phyloP scores from a whole-genome alignment of 2,797 vertebrate species.

The Neosilurus hyrtlii region DNA sequence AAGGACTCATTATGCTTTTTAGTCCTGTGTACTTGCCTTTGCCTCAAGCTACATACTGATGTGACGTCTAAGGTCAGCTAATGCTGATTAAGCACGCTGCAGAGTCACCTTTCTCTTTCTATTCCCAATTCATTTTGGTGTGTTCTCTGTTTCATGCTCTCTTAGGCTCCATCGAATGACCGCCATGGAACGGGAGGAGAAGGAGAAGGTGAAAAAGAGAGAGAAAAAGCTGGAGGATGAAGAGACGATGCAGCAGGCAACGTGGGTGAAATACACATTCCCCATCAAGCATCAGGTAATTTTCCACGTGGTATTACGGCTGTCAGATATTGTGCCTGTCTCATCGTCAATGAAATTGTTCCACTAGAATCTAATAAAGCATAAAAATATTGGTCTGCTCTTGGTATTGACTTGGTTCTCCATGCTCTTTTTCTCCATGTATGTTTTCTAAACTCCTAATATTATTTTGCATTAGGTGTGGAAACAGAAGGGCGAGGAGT shows the following conservation, averaged over 20 bases:
- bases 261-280: slow-evolving; percentile 98
- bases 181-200: slow-evolving; percentile 94
- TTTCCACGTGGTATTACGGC: neutral
- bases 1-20: neutral
- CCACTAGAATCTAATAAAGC: neutral
- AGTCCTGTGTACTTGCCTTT: slow-evolving; percentile 6
- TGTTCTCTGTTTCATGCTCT: neutral
- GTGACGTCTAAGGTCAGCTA: slow-evolving; percentile 20
- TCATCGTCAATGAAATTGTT: neutral
- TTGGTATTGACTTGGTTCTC: too few relatives aligned
- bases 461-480: slow-evolving; percentile 79
- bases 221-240: slow-evolving; percentile 97
- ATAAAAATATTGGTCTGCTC: neutral
- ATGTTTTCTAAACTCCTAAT: too few relatives aligned
- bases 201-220: slow-evolving; percentile 94
- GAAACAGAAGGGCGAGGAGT: slow-evolving; percentile 99
- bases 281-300: slow-evolving; percentile 96
- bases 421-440: too few relatives aligned
- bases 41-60: slow-evolving; percentile 1
- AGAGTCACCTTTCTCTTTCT: slow-evolving; percentile 44
- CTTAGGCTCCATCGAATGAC: slow-evolving; percentile 92
- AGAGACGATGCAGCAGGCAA: slow-evolving; percentile 95
- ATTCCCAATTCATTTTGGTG: slow-evolving; percentile 26
- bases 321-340: neutral
- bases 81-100: slow-evolving; percentile 39